These are phyloP conservation scores for Heliconius himera DNA, from an alignment of 1,140 invertebrate species.

Conservation along the genomic window DNA sequence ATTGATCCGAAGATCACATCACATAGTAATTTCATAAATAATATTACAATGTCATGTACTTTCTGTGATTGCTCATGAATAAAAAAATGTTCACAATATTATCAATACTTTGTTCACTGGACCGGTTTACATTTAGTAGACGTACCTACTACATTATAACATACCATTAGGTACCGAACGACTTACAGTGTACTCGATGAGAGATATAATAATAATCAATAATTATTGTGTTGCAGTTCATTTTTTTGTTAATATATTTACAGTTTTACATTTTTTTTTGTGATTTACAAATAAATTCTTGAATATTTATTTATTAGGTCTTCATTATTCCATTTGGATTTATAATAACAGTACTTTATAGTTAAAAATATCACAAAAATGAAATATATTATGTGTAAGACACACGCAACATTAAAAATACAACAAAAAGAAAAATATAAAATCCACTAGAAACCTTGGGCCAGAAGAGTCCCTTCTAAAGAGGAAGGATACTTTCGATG, in stretches of 20 bases:
- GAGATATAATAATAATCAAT: slow-evolving; percentile 71
- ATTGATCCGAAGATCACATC: slow-evolving; percentile 82
- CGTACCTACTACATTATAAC: slow-evolving; percentile 75
- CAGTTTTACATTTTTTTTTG: slow-evolving; percentile 82
- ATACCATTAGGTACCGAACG: slow-evolving; percentile 77
- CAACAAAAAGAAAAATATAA: slow-evolving; percentile 81
- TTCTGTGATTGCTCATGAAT: slow-evolving; percentile 80
- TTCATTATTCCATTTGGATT: slow-evolving; percentile 80
- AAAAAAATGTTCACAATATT: slow-evolving; percentile 82
- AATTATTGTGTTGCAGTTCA: slow-evolving; percentile 79
- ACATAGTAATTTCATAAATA: slow-evolving; percentile 83
- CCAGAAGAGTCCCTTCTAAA: slow-evolving; percentile 79
- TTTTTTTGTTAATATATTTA: slow-evolving; percentile 82
- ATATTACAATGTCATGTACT: slow-evolving; percentile 82
- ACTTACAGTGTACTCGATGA: slow-evolving; percentile 79
- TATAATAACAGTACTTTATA: slow-evolving; percentile 81
- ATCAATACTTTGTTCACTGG: slow-evolving; percentile 81
- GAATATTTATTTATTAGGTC: slow-evolving; percentile 82
- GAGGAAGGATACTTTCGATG: slow-evolving; percentile 83
- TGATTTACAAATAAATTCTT: slow-evolving; percentile 82
- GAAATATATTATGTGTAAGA: slow-evolving; percentile 82
- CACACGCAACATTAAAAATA: slow-evolving; percentile 81
- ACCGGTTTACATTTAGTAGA: slow-evolving; percentile 78
- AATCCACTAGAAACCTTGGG: slow-evolving; percentile 81
- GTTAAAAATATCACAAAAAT: slow-evolving; percentile 83